Percentiles rank a stretch among this genome's conserved stretches.
Evolutionary conservation across 2,888 invertebrate species (phyloP).

Genomic region (Kuschelorhynchus macadamiae): DNA sequence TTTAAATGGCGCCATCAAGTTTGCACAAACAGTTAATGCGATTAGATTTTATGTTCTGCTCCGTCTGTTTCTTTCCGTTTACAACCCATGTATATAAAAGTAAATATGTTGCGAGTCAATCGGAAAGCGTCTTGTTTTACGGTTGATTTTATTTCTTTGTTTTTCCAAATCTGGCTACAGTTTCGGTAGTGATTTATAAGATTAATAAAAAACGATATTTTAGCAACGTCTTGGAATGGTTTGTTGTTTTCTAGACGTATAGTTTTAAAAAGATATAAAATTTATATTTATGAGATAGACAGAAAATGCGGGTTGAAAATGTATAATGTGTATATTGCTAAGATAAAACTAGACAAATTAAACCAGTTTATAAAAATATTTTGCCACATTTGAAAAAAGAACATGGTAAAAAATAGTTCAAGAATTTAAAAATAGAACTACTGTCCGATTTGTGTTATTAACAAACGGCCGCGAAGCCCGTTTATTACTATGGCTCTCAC

Average conservation of each 20-base stretch:
- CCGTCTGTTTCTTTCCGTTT: slow-evolving; percentile 66
- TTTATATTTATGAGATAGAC: neutral
- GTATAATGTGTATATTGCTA: too few relatives aligned
- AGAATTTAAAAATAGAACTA: too few relatives aligned
- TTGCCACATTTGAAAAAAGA: too few relatives aligned
- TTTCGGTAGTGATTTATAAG: slow-evolving; percentile 40
- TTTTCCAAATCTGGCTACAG: slow-evolving; percentile 43
- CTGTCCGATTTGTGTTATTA: too few relatives aligned
- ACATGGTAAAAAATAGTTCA: too few relatives aligned
- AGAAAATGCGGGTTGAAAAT: slow-evolving; percentile 7
- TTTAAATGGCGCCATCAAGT: slow-evolving; percentile 61
- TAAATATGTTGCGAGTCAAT: slow-evolving; percentile 61
- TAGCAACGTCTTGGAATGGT: slow-evolving; percentile 12
- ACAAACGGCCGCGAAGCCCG: too few relatives aligned
- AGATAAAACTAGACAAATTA: too few relatives aligned
- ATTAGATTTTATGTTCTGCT: slow-evolving; percentile 68
- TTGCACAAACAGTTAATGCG: slow-evolving; percentile 65
- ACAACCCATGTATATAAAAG: slow-evolving; percentile 61
- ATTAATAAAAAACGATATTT: slow-evolving; percentile 40
- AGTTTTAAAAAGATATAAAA: neutral
- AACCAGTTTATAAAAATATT: too few relatives aligned
- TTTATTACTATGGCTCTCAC: too few relatives aligned
- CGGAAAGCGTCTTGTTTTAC: slow-evolving; percentile 48
- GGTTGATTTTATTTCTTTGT: slow-evolving; percentile 50
- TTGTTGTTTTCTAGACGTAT: slow-evolving; percentile 4